Base-by-base conservation (phyloP, 2,888 invertebrate genomes). In the Nowickia ferox region DNA sequence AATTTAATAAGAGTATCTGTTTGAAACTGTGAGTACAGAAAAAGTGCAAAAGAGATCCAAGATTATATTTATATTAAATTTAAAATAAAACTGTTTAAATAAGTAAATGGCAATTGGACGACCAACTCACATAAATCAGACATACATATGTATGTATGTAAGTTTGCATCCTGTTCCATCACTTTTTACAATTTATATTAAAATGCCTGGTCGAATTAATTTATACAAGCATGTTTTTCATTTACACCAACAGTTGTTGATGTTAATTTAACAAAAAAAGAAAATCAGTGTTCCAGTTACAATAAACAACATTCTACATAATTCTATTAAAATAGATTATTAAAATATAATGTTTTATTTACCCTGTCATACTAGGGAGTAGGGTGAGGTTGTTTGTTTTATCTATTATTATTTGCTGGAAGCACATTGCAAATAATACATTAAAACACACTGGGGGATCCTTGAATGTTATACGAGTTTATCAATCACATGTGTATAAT, bases 291-390 rank as follows among this genome's bases (percentile, higher is more conserved):
- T 51, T 61, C n/a, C 11, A 59, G 40, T 77, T 68, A 51, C 40
- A 77, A 48, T 59, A 40, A n/a, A 59, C 59, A 61, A 57, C 66
- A 30, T 57, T 59, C 1, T 66, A 66, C 66, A 66, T 76, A 76
- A 76, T 80, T 84, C 72, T 77, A 84, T 84, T 84, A 84, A 81
- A 77, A 84, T 68, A 66, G 48, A 22, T 69, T 69, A 72, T 78
- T 42, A 57, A 65, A 55, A 63, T 53, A 72, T 53, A 72, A 72
- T 57, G 17, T 46, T 72, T 72, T 17, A 48, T 13, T 19, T 68
- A 68, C 40, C 38, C 71, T 76, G 79, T 80, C 76, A 63, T 30
- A 30, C 46, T 44, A 19, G 46, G 17, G 55, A 76, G 61, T 72
- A 53, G 66, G 61, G 30, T 13, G 17, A 46, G n/a, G 4, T 9